A percentile compares a stretch with the other conserved stretches of the same genome.
These are phyloP conservation scores for Philonicus albiceps DNA, from an alignment of 2,888 invertebrate genomes.

Conservation along the genomic window DNA sequence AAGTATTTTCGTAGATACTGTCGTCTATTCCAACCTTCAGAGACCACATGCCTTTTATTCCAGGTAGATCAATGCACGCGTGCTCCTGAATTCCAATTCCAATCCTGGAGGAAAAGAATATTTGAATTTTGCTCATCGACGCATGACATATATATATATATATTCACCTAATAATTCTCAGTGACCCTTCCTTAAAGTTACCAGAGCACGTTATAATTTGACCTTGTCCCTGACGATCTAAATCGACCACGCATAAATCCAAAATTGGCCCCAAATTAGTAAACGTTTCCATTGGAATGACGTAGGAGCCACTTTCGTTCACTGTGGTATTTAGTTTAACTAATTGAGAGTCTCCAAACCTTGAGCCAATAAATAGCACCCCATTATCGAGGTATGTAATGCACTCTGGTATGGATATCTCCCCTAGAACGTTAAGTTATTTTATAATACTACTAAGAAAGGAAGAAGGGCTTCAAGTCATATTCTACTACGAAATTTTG, in stretches of 20 bases:
- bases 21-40: slow-evolving; percentile 74
- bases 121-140: background rate
- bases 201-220: slow-evolving; percentile 98
- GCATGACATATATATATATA: background rate
- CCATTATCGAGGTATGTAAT: slow-evolving; percentile 98
- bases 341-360: slow-evolving; percentile 95
- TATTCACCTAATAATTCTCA: slow-evolving; percentile 80
- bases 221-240: slow-evolving; percentile 96
- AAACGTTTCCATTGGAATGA: slow-evolving; percentile 94
- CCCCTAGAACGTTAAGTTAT: slow-evolving; percentile 65
- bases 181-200: slow-evolving; percentile 95
- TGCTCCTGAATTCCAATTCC: slow-evolving; percentile 99
- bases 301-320: slow-evolving; percentile 88
- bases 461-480: background rate
- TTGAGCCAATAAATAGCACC: slow-evolving; percentile 94
- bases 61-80: slow-evolving; percentile 95
- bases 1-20: slow-evolving; percentile 79
- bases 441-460: background rate
- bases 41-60: slow-evolving; percentile 98
- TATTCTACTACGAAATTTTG: background rate
- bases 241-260: slow-evolving; percentile 97
- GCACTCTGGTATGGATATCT: slow-evolving; percentile 94
- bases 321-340: slow-evolving; percentile 85
- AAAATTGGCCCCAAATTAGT: slow-evolving; percentile 97
- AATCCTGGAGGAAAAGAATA: slow-evolving; percentile 69